Conservation (phyloP, 2,797 vertebrate species). For the Platyrinchus mystaceus region DNA sequence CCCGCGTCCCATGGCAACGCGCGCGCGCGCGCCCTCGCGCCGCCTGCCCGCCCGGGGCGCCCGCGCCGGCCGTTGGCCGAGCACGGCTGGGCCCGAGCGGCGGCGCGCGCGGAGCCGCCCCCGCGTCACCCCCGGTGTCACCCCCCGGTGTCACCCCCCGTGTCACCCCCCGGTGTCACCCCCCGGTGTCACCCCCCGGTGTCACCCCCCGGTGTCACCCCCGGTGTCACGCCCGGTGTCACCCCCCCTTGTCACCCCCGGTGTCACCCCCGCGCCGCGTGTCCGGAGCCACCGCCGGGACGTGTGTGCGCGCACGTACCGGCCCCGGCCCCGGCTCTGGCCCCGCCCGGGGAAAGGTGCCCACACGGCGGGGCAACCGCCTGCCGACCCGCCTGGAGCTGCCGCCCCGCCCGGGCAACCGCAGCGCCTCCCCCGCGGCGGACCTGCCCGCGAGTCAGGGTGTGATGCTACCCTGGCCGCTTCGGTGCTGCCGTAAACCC, state of each 20-base stretch:
- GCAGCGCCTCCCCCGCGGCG: background rate
- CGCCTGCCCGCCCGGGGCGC: background rate
- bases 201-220: too few species aligned
- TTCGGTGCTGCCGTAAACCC: rapidly evolving
- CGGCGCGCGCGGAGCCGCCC: background rate
- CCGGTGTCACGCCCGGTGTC: too few species aligned
- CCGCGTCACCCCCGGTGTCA: too few species aligned
- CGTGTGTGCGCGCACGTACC: background rate
- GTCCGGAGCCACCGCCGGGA: background rate
- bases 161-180: too few species aligned
- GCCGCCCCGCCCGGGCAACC: background rate
- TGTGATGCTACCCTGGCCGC: rapidly evolving
- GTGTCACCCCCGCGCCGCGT: too few species aligned
- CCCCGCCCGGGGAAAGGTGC: background rate
- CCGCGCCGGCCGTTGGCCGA: background rate
- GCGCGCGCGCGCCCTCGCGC: background rate
- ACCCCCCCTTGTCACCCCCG: too few species aligned
- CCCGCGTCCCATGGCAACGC: background rate
- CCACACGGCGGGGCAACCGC: too few species aligned
- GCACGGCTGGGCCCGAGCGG: background rate
- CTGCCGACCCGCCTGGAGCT: rapidly evolving
- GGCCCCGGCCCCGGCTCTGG: background rate
- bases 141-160: too few species aligned
- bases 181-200: too few species aligned
- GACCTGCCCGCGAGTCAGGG: rapidly evolving